These are phyloP conservation scores for Glomeris maerens DNA, from an alignment of 1,140 invertebrate genomes.

Conservation along the genomic window DNA sequence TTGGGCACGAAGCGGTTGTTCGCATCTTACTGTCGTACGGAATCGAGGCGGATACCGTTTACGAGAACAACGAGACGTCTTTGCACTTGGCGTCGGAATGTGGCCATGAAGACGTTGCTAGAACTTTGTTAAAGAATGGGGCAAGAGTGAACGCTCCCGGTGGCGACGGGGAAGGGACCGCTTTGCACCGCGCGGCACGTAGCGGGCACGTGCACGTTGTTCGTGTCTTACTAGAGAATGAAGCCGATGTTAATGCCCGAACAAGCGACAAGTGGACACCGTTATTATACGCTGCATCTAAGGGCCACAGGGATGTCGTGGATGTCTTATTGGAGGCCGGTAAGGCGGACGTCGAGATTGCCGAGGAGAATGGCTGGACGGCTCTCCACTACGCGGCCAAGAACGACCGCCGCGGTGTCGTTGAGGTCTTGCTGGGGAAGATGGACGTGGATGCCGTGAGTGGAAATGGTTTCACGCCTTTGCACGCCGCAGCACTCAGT, in stretches of 20 bases:
- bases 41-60: conserved; percentile 11
- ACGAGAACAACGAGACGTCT: conserved; percentile 1
- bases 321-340: neutral
- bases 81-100: conserved; percentile 14
- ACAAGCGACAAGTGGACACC: conserved; percentile 3
- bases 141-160: conserved; percentile 13
- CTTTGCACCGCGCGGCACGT: conserved; percentile 21
- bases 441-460: neutral
- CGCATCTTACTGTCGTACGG: conserved; percentile 11
- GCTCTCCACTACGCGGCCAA: neutral
- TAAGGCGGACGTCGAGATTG: neutral
- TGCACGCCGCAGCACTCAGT: conserved; percentile 27
- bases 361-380: neutral
- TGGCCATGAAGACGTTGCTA: conserved; percentile 13
- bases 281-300: conserved; percentile 13
- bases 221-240: conserved; percentile 15
- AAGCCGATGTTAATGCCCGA: conserved; percentile 12
- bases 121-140: conserved; percentile 17
- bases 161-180: conserved; percentile 7
- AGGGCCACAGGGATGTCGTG: neutral
- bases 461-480: conserved; percentile 14
- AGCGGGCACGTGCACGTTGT: conserved; percentile 18
- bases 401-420: neutral
- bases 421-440: neutral
- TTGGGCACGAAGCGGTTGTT: conserved; percentile 10